Conservation (phyloP, 1,140 invertebrate species). For the Phenacoccus solenopsis region DNA sequence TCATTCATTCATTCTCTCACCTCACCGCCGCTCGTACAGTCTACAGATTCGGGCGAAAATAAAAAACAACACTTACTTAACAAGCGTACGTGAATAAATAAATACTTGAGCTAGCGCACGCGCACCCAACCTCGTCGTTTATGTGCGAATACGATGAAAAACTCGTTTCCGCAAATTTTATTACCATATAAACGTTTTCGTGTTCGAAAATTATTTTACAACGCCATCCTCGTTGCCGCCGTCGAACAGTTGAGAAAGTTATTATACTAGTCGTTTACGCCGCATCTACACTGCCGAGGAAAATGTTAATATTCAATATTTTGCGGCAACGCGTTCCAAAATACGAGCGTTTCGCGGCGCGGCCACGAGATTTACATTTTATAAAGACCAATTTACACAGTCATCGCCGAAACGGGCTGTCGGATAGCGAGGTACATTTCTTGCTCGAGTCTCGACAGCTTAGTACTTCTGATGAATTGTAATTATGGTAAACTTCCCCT, state of each 20-base stretch:
- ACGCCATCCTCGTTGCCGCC: background rate
- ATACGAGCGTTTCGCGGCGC: too few species aligned
- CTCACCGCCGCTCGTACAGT: background rate
- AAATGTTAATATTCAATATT: background rate
- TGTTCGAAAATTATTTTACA: background rate
- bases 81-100: background rate
- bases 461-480: too few species aligned
- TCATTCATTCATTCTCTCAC: too few species aligned
- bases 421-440: too few species aligned
- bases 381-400: too few species aligned
- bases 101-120: too few species aligned
- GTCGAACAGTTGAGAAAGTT: background rate
- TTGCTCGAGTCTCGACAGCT: too few species aligned
- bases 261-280: background rate
- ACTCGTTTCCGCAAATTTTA: conserved; percentile 1
- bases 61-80: background rate
- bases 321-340: background rate
- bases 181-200: background rate
- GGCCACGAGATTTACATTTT: too few species aligned
- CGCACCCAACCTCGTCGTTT: too few species aligned
- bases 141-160: background rate
- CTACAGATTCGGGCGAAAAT: background rate
- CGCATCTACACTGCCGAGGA: too few species aligned
- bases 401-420: background rate
- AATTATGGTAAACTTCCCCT: too few species aligned